A percentile compares a stretch with the other conserved stretches of the same genome.
These are phyloP conservation scores for Pogonocherus hispidulus DNA, from an alignment of 2,888 invertebrate species.

Conservation along the genomic window DNA sequence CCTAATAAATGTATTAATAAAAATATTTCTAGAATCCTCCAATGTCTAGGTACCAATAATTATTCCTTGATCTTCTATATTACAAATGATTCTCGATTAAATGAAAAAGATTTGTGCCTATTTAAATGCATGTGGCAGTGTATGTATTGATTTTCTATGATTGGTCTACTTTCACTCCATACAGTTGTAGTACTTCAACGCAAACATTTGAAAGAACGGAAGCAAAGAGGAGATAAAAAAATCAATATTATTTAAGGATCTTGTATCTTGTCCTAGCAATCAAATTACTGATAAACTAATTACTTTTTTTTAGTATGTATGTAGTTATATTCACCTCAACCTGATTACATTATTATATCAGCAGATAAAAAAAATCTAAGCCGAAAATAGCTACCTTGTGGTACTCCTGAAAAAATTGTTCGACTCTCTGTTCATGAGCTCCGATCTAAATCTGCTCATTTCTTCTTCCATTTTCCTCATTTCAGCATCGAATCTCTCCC, in stretches of 20 bases:
- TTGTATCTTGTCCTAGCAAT: constrained; percentile 2
- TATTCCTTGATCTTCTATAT: too few species aligned
- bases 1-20: too few species aligned
- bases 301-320: not conserved
- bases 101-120: too few species aligned
- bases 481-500: constrained; percentile 95
- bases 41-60: too few species aligned
- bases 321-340: constrained; percentile 25
- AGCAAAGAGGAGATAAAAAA: not conserved
- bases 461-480: constrained; percentile 99
- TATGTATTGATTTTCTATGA: too few species aligned
- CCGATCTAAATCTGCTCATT: constrained; percentile 95
- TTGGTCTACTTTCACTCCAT: constrained; percentile 5
- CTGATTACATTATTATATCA: not conserved
- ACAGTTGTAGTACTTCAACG: not conserved
- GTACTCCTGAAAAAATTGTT: constrained; percentile 92
- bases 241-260: constrained; percentile 20
- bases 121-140: too few species aligned
- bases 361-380: not conserved
- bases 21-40: too few species aligned
- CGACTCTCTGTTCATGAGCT: constrained; percentile 93
- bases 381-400: constrained; percentile 77
- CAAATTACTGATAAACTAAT: not conserved
- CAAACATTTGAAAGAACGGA: constrained; percentile 25
- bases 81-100: too few species aligned